Percentiles rank a stretch among this genome's conserved stretches.
Evolutionary conservation across 2,113 vertebrate genomes (phyloP).

Genomic region (Lonchura striata): DNA sequence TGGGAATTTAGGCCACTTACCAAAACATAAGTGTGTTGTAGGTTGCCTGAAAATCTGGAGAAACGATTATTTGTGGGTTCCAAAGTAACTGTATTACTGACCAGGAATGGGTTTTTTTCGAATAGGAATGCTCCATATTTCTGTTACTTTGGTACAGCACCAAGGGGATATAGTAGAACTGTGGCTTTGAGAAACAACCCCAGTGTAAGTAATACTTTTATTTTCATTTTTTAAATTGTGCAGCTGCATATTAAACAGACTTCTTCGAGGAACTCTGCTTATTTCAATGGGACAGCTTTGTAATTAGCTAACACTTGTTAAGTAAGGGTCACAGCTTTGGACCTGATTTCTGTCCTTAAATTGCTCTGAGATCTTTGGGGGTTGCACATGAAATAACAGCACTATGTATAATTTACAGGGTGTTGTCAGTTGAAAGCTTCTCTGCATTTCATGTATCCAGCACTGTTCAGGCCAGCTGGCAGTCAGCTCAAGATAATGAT

Average conservation of each 20-base stretch:
- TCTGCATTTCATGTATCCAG: background rate
- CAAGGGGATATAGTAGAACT: background rate
- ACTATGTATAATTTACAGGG: background rate
- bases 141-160: background rate
- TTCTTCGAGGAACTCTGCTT: background rate
- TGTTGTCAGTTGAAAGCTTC: conserved; percentile 8
- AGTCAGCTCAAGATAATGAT: background rate
- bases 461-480: background rate
- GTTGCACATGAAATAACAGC: background rate
- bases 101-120: background rate
- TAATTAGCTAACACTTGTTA: background rate
- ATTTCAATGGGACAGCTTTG: background rate
- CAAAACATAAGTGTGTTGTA: background rate
- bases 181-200: background rate
- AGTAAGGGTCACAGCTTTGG: background rate
- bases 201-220: background rate
- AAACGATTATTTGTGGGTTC: background rate
- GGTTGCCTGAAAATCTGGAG: background rate
- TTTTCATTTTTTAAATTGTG: background rate
- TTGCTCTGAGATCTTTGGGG: background rate
- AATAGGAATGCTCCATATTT: background rate
- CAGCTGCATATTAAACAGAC: background rate
- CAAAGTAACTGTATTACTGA: background rate
- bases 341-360: background rate
- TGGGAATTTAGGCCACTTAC: background rate